Evolutionary conservation across 2,797 vertebrate genomes (phyloP), one percentile per base, ranked within the genome.

Genomic region (Hoplostethus atlanticus): DNA sequence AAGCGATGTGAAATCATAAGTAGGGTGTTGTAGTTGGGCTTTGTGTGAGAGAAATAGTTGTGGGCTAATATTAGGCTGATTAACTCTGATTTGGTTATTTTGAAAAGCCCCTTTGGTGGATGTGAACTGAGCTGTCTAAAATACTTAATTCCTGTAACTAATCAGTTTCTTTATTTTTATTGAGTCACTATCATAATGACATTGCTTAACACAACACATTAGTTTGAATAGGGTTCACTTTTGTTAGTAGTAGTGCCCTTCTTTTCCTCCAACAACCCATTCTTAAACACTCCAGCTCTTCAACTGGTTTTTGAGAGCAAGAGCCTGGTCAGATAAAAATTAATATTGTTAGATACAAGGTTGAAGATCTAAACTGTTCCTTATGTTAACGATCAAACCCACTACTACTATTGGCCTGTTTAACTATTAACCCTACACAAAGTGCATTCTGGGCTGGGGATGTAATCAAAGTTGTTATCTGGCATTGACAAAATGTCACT

Each of bases 41-140:
- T 3, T 50, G 48, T 50, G 40, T 12, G 10, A 42, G 10, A 42
- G 40, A 42, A 36, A 8, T 36, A 42, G 40, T 42, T 42, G 10
- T 13, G 40, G 40, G 40, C 40, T 42, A 42, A 42, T 64, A 62
- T 38, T 42, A 13, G 13, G 46, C 46, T 3, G 3, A 28, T 60
- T 7, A 36, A 40, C 11, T 61, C 47, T 57, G 53, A 1, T 30
- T 75, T 57, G 7, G 10, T 63, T 10, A 50, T 59, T 2, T 67
- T 9, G 48, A 50, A 15, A 66, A 54, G 30, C 17, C 5, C 1
- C 47, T 36, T 36, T 6, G 31, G 3, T 66, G n/a, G 15, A 4
- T 74, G 11, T 57, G 61, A 36, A 73, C 60, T 71, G 5, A 63
- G 12, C 47, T 55, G 25, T 61, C 6, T 30, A 17, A 9, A 21